Evolutionary conservation across 2,113 vertebrate species (phyloP).

Genomic region (Orthochromis malagaraziensis): DNA sequence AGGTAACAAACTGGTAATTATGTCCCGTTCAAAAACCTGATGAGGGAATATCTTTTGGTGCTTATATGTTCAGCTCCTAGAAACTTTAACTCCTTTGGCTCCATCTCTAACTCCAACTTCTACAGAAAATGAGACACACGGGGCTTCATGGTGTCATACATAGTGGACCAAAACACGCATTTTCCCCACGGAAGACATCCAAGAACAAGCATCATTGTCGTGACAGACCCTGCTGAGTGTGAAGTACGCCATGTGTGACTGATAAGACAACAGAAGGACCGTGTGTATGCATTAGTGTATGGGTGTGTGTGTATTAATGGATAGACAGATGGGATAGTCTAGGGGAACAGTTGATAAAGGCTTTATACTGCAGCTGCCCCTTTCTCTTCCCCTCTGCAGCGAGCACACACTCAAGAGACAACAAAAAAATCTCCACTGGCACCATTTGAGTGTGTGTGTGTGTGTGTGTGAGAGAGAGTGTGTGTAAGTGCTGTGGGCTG

Average conservation of each 20-base stretch:
- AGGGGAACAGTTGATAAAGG: slow-evolving; percentile 65
- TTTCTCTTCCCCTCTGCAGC: slow-evolving; percentile 41
- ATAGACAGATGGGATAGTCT: slow-evolving; percentile 63
- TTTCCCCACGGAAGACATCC: slow-evolving; percentile 5
- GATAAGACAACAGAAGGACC: slow-evolving; percentile 46
- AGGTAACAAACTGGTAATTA: neutral
- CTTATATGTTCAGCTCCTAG: neutral
- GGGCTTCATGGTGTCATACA: neutral
- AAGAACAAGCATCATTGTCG: slow-evolving; percentile 11
- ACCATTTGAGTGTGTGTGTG: slow-evolving; percentile 7
- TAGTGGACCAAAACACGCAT: neutral
- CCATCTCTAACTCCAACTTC: neutral
- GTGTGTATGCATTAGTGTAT: slow-evolving; percentile 36
- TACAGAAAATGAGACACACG: neutral
- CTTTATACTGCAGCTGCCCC: slow-evolving; percentile 66
- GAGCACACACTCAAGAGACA: slow-evolving; percentile 12
- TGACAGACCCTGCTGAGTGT: slow-evolving; percentile 22
- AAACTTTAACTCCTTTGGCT: neutral
- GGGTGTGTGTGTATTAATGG: slow-evolving; percentile 47
- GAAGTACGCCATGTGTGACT: slow-evolving; percentile 34
- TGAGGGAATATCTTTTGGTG: neutral
- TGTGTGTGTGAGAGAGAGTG: neutral
- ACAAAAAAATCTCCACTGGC: slow-evolving; percentile 33
- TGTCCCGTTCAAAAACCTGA: neutral
- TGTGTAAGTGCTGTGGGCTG: neutral